Conservation (phyloP, 2,888 invertebrate genomes). For the Sinohyriopsis cumingii region DNA sequence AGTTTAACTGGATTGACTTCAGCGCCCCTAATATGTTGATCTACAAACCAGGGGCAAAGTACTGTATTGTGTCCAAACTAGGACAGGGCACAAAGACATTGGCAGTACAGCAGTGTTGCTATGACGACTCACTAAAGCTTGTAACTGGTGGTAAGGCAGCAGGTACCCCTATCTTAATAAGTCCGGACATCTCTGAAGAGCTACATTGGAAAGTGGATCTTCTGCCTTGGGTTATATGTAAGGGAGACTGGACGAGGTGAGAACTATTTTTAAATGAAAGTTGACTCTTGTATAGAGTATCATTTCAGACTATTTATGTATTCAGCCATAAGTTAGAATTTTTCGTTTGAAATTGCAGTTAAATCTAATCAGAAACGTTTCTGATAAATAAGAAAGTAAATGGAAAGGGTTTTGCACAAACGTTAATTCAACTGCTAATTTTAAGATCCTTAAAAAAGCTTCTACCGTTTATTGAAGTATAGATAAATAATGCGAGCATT, state of each 20-base stretch:
- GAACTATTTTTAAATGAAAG: background rate
- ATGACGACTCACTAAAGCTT: constrained; percentile 67
- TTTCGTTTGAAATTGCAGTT: too few relatives aligned
- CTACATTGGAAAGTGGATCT: constrained; percentile 73
- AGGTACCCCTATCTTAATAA: constrained; percentile 73
- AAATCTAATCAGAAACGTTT: too few relatives aligned
- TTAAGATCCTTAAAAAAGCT: too few relatives aligned
- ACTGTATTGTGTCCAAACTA: constrained; percentile 71
- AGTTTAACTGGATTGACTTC: constrained; percentile 72
- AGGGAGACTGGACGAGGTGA: constrained; percentile 74
- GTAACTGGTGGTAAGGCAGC: constrained; percentile 74
- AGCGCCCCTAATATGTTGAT: constrained; percentile 69
- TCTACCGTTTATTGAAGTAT: too few relatives aligned
- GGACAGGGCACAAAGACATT: constrained; percentile 68
- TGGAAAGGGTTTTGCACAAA: too few relatives aligned
- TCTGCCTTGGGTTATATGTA: constrained; percentile 74
- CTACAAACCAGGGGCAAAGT: constrained; percentile 72
- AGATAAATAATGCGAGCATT: too few relatives aligned
- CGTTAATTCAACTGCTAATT: too few relatives aligned
- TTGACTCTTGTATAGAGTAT: background rate
- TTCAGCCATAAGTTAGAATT: too few relatives aligned
- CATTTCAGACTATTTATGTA: background rate
- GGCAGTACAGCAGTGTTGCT: constrained; percentile 73
- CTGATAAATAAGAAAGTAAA: too few relatives aligned
- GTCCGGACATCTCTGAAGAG: constrained; percentile 72